phyloP scores from a whole-genome alignment of 2,888 invertebrate species.

The Empis stercorea region DNA sequence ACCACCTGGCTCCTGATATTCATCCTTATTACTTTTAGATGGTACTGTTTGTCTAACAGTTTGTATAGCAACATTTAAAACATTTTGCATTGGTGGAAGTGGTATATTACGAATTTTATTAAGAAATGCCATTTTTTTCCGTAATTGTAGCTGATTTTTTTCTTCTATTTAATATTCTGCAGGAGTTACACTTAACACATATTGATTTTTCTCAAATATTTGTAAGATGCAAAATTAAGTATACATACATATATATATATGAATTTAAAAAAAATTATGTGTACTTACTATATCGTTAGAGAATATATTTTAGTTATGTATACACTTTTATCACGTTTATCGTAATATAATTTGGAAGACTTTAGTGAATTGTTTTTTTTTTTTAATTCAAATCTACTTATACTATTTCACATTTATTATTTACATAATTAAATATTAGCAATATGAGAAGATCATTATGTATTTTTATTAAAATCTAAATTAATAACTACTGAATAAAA shows the following conservation, averaged over 20 bases:
- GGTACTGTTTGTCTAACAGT: slow-evolving; percentile 67
- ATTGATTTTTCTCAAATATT: not conserved
- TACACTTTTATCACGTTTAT: too few relatives aligned
- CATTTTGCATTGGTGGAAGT: slow-evolving; percentile 61
- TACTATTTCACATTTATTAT: not conserved
- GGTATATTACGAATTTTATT: slow-evolving; percentile 43
- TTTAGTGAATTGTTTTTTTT: not conserved
- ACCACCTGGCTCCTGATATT: slow-evolving; percentile 33
- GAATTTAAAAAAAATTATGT: too few relatives aligned
- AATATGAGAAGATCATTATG: too few relatives aligned
- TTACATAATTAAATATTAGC: not conserved
- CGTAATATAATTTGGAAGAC: not conserved
- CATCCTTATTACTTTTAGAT: slow-evolving; percentile 44
- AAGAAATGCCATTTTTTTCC: not conserved
- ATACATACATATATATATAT: too few relatives aligned
- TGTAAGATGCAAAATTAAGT: too few relatives aligned
- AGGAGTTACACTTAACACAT: not conserved
- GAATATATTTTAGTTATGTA: too few relatives aligned
- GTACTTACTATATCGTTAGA: too few relatives aligned
- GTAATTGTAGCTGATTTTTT: not conserved
- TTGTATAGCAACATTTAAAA: slow-evolving; percentile 71
- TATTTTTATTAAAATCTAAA: too few relatives aligned
- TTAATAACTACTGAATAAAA: too few relatives aligned
- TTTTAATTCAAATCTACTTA: too few relatives aligned
- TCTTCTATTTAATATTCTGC: not conserved